Conservation (phyloP, 2,113 vertebrate genomes). For the Sclerurus mexicanus region DNA sequence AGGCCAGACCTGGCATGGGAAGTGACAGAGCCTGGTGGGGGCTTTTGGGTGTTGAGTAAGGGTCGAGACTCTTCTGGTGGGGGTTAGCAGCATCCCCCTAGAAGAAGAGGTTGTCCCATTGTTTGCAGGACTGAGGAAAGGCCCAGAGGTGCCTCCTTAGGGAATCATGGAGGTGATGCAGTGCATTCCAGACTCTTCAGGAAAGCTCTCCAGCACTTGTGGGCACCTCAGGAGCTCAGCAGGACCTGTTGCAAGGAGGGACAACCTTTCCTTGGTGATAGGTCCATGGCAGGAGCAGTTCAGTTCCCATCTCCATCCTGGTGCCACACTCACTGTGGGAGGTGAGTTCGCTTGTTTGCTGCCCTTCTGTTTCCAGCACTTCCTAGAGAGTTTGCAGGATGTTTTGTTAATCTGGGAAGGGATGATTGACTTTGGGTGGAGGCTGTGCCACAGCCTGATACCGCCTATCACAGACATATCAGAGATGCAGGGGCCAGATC, state of each 20-base stretch:
- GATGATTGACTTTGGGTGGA: not conserved
- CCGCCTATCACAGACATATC: rapidly evolving
- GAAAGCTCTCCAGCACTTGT: not conserved
- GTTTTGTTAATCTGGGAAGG: not conserved
- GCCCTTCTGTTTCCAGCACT: not conserved
- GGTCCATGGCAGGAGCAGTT: not conserved
- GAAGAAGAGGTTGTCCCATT: not conserved
- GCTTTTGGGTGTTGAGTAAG: not conserved
- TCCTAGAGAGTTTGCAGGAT: not conserved
- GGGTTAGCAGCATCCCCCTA: not conserved
- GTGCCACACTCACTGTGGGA: not conserved
- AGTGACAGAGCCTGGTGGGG: not conserved
- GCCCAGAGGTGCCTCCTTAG: not conserved
- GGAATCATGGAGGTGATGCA: not conserved
- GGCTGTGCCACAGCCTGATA: not conserved
- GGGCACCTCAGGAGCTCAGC: not conserved
- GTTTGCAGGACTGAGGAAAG: not conserved
- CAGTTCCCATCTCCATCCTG: not conserved
- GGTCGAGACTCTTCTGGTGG: too few species aligned
- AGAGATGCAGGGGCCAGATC: not conserved
- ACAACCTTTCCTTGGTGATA: not conserved
- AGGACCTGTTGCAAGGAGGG: not conserved
- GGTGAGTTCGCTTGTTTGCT: not conserved
- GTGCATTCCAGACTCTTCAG: not conserved
- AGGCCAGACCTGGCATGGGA: not conserved